Evolutionary conservation across 2,888 invertebrate species (phyloP).

Genomic region (Lasioglossum villosulum): DNA sequence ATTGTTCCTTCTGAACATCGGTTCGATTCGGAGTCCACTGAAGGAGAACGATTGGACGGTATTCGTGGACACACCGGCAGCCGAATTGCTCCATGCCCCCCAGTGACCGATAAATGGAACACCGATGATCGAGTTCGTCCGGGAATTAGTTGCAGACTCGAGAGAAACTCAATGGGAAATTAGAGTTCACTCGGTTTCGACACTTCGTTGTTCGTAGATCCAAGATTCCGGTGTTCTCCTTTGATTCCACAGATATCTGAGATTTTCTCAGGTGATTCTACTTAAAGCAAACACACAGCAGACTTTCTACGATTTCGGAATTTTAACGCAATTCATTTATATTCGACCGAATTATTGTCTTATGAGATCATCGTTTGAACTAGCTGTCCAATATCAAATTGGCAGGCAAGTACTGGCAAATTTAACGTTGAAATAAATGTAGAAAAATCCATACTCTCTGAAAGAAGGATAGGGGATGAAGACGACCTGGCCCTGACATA

Average conservation of each 20-base stretch:
- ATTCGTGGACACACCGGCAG: neutral
- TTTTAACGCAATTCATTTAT: too few relatives aligned
- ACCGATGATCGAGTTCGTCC: neutral
- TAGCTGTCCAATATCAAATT: too few relatives aligned
- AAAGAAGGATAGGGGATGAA: neutral
- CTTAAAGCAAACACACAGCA: neutral
- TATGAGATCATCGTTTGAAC: too few relatives aligned
- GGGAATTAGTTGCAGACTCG: neutral
- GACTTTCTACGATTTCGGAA: neutral
- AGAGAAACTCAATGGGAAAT: neutral
- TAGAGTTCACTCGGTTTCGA: neutral
- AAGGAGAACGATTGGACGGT: conserved; percentile 20
- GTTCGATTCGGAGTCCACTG: conserved; percentile 21
- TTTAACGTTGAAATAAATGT: neutral
- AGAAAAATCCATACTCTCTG: neutral
- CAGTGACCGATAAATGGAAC: conserved; percentile 11
- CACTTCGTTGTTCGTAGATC: neutral
- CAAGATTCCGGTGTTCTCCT: neutral
- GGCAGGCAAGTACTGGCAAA: neutral
- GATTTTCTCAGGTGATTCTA: neutral
- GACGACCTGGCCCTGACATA: neutral
- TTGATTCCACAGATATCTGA: neutral
- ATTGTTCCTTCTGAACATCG: conserved; percentile 31
- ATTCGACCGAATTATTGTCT: too few relatives aligned
- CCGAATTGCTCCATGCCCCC: conserved; percentile 12